Evolutionary conservation across 2,888 invertebrate genomes (phyloP), one percentile per base, ranked within the genome.

Genomic region (Apoderus coryli): DNA sequence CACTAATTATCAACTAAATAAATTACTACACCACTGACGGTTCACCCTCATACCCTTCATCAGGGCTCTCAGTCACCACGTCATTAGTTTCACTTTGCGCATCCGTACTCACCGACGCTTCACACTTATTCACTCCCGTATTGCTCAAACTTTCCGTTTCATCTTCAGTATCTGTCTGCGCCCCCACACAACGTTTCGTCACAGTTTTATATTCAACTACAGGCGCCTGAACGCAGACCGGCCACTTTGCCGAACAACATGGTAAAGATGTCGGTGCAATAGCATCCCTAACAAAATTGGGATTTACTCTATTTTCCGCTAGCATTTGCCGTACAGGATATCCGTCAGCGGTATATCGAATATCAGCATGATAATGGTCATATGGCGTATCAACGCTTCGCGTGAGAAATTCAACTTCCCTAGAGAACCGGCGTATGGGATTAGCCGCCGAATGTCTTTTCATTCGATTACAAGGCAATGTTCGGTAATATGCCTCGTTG

Each of bases 401-500:
- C 29, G 69, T 65, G 19, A 71, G 59, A 47, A 70, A 72, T 49
- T 74, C 73, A 3, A 73, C 72, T 45, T 74, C 73, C 22, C 72
- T 59, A 12, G 72, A 69, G 44, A 67, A 72, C 26, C 72, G 61
- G 30, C 44, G 59, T 10, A 63, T 59, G 1, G 68, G 64, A 38
- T 65, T 66, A 23, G 45, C 45, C n/a, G 65, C 62, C 27, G 62
- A 53, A 38, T 61, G 50, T 36, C 71, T 65, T 30, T 59, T 59
- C 26, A 70, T 59, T 33, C 77, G 61, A 47, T 76, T 77, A 48
- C 77, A 74, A 3, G 82, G 82, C 41, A 82, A 55, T 3, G 81
- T 82, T 45, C 80, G 70, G 51, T 81, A 80, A 51, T 46, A 50
- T 26, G 43, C 42, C 22, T 47, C 48, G 27, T 38, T 41, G 33